Conservation (phyloP, 2,113 vertebrate genomes). For the Odobenus rosmarus region DNA sequence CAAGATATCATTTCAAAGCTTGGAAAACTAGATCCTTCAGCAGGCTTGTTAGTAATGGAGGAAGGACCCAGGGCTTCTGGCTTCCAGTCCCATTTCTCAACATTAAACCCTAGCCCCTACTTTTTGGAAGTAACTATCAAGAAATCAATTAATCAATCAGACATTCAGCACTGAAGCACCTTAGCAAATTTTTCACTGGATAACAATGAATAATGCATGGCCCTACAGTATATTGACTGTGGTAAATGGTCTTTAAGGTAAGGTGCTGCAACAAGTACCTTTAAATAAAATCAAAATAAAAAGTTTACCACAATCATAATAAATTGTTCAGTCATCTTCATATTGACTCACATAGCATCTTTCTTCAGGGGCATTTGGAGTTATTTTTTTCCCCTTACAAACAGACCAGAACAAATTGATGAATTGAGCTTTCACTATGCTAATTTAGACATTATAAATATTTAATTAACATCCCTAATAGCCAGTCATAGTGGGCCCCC, state of each 20-base stretch:
- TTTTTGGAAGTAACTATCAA: conserved; percentile 67
- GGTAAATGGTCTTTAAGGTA: conserved; percentile 80
- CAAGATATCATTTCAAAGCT: neutral
- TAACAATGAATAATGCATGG: conserved; percentile 72
- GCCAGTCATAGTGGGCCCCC: conserved; percentile 82
- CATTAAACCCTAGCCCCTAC: neutral
- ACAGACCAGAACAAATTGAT: conserved; percentile 90
- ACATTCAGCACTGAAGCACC: conserved; percentile 58
- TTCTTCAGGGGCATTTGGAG: conserved; percentile 76
- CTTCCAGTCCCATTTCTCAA: conserved; percentile 15
- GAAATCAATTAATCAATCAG: conserved; percentile 67
- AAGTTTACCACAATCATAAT: conserved; percentile 81
- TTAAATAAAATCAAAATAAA: conserved; percentile 82
- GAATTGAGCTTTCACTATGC: conserved; percentile 91
- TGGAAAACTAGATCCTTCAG: neutral
- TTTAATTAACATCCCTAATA: conserved; percentile 88
- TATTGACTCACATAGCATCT: conserved; percentile 78
- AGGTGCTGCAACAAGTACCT: conserved; percentile 81
- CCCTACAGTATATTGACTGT: conserved; percentile 70
- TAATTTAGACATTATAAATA: conserved; percentile 92
- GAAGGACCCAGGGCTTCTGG: neutral
- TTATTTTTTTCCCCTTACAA: conserved; percentile 77
- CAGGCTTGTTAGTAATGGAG: neutral
- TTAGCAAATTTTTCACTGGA: conserved; percentile 75
- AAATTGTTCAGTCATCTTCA: conserved; percentile 76